Conservation (phyloP, 2,113 vertebrate genomes). For the Corythornis cristatus region DNA sequence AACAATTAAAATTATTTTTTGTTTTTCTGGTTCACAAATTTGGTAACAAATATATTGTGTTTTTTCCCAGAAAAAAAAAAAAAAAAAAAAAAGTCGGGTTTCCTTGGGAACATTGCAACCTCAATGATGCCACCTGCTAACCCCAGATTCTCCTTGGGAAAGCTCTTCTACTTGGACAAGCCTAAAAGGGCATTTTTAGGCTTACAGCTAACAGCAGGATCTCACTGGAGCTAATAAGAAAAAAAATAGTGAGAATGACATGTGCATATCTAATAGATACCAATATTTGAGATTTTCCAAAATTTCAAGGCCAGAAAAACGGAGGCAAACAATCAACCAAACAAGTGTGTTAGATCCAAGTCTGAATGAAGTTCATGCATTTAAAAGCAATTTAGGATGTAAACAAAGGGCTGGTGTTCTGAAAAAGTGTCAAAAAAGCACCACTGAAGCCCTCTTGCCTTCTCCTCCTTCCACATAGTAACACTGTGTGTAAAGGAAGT, state of each 20-base stretch:
- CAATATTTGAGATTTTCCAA: neutral
- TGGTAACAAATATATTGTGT: neutral
- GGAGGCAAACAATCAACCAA: neutral
- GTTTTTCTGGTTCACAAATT: neutral
- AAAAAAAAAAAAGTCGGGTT: neutral
- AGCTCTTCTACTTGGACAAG: neutral
- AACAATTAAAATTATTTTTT: neutral
- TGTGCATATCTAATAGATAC: neutral
- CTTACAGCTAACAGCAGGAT: neutral
- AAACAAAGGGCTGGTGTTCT: neutral
- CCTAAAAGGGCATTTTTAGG: neutral
- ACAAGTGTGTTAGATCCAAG: neutral
- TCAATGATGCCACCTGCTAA: neutral
- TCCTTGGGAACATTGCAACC: neutral
- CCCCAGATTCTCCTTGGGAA: neutral
- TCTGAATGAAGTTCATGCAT: neutral
- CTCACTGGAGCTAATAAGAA: neutral
- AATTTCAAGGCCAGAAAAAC: neutral
- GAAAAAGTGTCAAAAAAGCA: neutral
- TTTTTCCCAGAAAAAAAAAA: neutral
- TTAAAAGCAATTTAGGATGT: neutral
- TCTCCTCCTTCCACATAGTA: neutral
- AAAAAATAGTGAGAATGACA: neutral
- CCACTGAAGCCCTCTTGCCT: neutral
- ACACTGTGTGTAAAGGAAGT: neutral